These are phyloP conservation scores for Leuctra nigra DNA, from an alignment of 2,888 invertebrate species.

Conservation along the genomic window DNA sequence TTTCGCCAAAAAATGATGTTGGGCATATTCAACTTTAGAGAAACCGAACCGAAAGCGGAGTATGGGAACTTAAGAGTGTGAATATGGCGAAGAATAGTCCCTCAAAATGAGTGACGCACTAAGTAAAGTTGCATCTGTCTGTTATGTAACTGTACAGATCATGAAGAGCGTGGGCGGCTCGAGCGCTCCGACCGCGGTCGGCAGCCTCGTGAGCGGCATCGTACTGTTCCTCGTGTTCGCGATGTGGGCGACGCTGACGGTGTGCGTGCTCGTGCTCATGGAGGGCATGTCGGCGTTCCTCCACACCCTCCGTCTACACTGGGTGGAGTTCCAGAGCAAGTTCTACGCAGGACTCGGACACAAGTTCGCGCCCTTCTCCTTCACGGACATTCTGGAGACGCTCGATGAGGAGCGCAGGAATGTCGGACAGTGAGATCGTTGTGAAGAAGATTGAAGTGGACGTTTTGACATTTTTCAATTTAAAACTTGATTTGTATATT, in stretches of 20 bases:
- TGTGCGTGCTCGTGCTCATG: constrained; percentile 80
- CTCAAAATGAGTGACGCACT: no score
- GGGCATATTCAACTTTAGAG: no score
- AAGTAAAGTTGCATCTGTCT: no score
- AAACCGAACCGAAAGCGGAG: no score
- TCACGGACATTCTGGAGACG: background rate
- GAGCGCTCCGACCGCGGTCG: background rate
- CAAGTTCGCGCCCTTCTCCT: constrained; percentile 78
- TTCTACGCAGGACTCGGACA: constrained; percentile 81
- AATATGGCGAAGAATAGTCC: no score
- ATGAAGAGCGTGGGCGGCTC: constrained; percentile 33
- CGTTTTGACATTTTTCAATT: no score
- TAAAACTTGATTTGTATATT: no score
- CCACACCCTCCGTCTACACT: constrained; percentile 70
- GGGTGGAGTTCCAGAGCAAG: constrained; percentile 49
- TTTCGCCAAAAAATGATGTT: no score
- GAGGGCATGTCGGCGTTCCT: constrained; percentile 87
- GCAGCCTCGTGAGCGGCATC: constrained; percentile 37
- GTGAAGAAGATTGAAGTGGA: no score
- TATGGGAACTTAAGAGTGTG: no score
- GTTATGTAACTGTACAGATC: no score
- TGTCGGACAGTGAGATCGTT: no score
- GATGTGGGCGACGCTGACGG: constrained; percentile 72
- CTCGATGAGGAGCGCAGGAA: background rate
- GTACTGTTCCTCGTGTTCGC: constrained; percentile 59